Conservation (phyloP, 2,888 invertebrate genomes). For the Alcis repandata region DNA sequence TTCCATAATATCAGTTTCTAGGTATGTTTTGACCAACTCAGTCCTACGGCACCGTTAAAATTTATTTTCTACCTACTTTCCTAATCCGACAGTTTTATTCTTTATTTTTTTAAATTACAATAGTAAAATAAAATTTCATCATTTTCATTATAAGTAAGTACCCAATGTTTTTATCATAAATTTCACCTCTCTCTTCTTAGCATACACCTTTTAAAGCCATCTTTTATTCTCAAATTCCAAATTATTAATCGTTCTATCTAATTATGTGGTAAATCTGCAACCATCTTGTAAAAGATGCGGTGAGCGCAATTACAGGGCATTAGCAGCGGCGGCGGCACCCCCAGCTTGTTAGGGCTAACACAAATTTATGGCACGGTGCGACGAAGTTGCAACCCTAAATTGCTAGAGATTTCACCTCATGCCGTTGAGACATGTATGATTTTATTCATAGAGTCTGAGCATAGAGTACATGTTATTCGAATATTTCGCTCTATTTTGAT, state of each 20-base stretch:
- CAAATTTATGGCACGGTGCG: too few relatives aligned
- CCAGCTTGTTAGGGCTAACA: too few relatives aligned
- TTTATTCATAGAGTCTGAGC: too few relatives aligned
- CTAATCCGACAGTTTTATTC: constrained; percentile 61
- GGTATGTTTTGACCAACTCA: not conserved
- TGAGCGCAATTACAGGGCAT: not conserved
- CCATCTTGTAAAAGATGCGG: not conserved
- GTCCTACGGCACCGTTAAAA: constrained; percentile 43
- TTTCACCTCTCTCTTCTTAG: constrained; percentile 45
- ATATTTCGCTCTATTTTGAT: too few relatives aligned
- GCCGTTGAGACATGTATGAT: too few relatives aligned
- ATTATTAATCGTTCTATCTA: constrained; percentile 48
- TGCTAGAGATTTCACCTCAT: too few relatives aligned
- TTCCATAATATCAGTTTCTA: too few relatives aligned
- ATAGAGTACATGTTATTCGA: too few relatives aligned
- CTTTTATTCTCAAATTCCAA: constrained; percentile 42
- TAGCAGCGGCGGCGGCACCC: not conserved
- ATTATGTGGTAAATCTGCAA: constrained; percentile 22
- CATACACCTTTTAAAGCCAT: constrained; percentile 49
- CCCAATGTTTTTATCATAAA: constrained; percentile 51
- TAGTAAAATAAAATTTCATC: constrained; percentile 64
- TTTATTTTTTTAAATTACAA: constrained; percentile 65
- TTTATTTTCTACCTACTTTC: constrained; percentile 77
- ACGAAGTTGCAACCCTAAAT: too few relatives aligned
- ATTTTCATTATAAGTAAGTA: constrained; percentile 48